These are phyloP conservation scores for Triops longicaudatus DNA, from an alignment of 1,140 invertebrate genomes.

Conservation along the genomic window DNA sequence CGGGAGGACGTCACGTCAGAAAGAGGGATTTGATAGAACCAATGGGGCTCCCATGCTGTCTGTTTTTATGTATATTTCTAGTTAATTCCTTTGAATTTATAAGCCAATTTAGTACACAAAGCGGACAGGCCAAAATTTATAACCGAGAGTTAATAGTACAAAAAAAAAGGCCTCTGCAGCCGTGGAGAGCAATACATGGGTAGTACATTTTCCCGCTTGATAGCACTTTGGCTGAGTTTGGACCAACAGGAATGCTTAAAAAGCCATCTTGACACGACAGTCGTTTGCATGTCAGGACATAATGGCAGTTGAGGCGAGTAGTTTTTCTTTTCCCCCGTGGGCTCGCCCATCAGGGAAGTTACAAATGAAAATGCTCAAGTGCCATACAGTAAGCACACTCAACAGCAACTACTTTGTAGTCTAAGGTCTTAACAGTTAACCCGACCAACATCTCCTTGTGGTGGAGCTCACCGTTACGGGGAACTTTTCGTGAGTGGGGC, in stretches of 20 bases:
- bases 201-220: background rate
- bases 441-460: too few relatives aligned
- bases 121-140: background rate
- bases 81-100: background rate
- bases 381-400: too few relatives aligned
- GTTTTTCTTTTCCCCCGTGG: background rate
- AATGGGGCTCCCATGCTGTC: slow-evolving; percentile 3
- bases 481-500: background rate
- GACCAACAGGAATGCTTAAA: background rate
- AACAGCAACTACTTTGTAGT: too few relatives aligned
- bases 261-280: background rate
- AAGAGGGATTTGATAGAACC: background rate
- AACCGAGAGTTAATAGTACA: background rate
- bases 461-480: too few relatives aligned
- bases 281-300: background rate
- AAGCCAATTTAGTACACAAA: background rate
- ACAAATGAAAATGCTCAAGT: too few relatives aligned
- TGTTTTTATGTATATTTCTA: background rate
- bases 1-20: background rate
- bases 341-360: too few relatives aligned
- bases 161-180: background rate
- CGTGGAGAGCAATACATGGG: background rate
- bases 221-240: background rate
- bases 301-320: background rate
- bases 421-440: too few relatives aligned